Evolutionary conservation across 2,797 vertebrate species (phyloP).

Genomic region (Trichosurus vulpecula): DNA sequence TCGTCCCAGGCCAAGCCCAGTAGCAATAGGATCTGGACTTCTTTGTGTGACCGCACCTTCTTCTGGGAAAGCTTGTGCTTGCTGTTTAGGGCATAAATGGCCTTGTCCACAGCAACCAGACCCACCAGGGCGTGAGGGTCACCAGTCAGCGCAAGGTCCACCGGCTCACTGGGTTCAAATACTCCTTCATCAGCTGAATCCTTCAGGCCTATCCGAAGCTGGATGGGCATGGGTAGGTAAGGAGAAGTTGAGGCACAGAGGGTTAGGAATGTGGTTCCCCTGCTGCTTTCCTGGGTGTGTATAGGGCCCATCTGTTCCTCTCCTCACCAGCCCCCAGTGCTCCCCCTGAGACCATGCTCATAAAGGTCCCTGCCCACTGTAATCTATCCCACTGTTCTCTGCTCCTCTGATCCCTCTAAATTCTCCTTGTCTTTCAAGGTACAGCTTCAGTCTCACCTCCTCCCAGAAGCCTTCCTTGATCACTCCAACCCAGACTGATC

Average conservation of each 20-base stretch:
- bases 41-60: constrained; percentile 81
- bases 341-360: neutral
- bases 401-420: neutral
- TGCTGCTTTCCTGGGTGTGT: neutral
- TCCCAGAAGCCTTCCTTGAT: neutral
- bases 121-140: constrained; percentile 86
- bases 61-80: constrained; percentile 87
- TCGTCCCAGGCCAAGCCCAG: neutral
- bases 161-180: constrained; percentile 77
- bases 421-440: neutral
- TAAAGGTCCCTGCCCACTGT: neutral
- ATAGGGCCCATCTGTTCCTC: neutral
- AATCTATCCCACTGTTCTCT: neutral
- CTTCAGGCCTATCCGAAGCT: constrained; percentile 61
- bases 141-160: constrained; percentile 83
- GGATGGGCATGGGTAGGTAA: neutral
- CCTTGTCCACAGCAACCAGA: constrained; percentile 90
- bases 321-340: neutral
- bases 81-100: constrained; percentile 85
- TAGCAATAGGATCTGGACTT: neutral
- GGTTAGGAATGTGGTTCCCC: neutral
- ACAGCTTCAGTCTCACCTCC: neutral
- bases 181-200: neutral
- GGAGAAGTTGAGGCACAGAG: neutral
- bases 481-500: neutral